Base-by-base conservation (phyloP, 2,888 invertebrate species). In the Drosophila algonquin region DNA sequence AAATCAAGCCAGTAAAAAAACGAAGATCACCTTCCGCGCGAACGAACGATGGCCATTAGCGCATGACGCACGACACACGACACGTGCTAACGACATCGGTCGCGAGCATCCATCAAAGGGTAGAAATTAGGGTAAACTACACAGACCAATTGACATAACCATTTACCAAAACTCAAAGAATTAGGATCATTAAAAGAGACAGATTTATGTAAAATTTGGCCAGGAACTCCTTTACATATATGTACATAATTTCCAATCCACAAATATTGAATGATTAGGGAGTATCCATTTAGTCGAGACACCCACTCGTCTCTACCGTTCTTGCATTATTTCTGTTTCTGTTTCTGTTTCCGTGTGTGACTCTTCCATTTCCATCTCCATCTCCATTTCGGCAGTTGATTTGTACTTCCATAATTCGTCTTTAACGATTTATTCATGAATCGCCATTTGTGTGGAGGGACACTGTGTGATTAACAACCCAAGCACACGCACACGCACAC, bases 391-490 rank as follows among this genome's bases (percentile, higher is more conserved):
- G 69, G 58, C 75, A 78, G 59, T 81, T 80, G 74, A 58, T 54
- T 60, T 69, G 53, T 65, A 69, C 77, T 73, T 73, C 72, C 84
- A 86, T 83, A 77, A 86, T 73, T 83, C 68, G 75, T 83, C 75
- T 78, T 77, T 76, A 76, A 73, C 84, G 76, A 80, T 76, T 81
- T 84, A 87, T 83, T 80, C 82, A 82, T 86, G 79, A 75, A 76
- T 75, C 67, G 72, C 68, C 72, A 80, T 75, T 80, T 82, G 70
- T 40, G 44, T 45, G 21, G 35, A 16, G 44, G 45, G 45, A 30
- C 59, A 57, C 46, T 50, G 55, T 70, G 72, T 87, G 82, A 85
- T 85, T 79, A 82, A 82, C 80, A 73, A 70, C 55, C 63, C 78
- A 62, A 59, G 52, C 61, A 57, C 81, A 83, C 72, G 52, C 61